Evolutionary conservation across 2,888 invertebrate species (phyloP).

Genomic region (Nephrotoma appendiculata): DNA sequence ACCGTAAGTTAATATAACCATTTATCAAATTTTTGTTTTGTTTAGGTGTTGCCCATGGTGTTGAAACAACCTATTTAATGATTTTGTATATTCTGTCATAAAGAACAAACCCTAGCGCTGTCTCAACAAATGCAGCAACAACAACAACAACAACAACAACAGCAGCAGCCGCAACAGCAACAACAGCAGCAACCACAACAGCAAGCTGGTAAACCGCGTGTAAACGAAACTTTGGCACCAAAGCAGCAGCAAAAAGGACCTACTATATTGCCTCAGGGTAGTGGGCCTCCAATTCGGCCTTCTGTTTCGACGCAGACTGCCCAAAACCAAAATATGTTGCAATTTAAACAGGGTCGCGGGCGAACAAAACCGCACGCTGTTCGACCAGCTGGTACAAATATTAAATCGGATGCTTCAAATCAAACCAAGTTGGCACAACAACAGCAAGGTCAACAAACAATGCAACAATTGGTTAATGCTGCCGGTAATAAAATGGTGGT

Average conservation of each 20-base stretch:
- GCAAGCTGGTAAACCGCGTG: conserved; percentile 35
- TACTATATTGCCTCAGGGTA: conserved; percentile 46
- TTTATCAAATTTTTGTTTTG: neutral
- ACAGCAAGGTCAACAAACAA: conserved; percentile 21
- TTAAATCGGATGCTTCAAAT: conserved; percentile 48
- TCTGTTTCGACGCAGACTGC: conserved; percentile 75
- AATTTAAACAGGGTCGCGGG: conserved; percentile 43
- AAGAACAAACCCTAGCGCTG: conserved; percentile 6
- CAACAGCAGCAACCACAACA: conserved; percentile 35
- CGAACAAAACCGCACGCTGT: conserved; percentile 55
- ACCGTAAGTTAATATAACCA: conserved; percentile 37
- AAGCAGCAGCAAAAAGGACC: conserved; percentile 27
- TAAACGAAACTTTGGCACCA: conserved; percentile 39
- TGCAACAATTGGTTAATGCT: conserved; percentile 39
- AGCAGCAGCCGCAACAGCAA: conserved; percentile 27
- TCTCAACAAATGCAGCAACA: conserved; percentile 9
- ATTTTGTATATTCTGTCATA: neutral
- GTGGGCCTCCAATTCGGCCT: conserved; percentile 46
- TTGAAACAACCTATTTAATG: conserved; percentile 17
- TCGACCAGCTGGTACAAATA: conserved; percentile 48
- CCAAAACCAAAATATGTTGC: conserved; percentile 30
- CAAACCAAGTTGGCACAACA: conserved; percentile 34
- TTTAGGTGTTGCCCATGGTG: conserved; percentile 22
- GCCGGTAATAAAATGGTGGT: conserved; percentile 36
- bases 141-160: conserved; percentile 22